These are phyloP conservation scores for Ammodramus savannarum DNA, from an alignment of 2,113 vertebrate species.

Conservation along the genomic window DNA sequence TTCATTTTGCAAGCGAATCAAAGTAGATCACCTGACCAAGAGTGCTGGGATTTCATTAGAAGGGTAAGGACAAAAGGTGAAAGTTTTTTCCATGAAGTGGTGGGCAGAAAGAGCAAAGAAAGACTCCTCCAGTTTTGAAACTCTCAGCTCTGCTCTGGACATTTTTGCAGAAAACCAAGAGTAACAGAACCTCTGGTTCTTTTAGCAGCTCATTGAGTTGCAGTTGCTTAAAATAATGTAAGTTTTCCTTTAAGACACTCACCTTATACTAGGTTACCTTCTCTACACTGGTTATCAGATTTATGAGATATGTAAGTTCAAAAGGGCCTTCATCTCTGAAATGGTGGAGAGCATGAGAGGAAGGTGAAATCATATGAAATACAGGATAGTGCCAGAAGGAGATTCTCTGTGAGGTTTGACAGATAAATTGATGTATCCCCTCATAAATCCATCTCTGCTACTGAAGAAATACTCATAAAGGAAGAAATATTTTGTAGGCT, in stretches of 20 bases:
- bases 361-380: neutral
- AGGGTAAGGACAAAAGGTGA: conserved; percentile 39
- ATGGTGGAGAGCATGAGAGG: neutral
- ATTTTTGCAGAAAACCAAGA: neutral
- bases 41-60: neutral
- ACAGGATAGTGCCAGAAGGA: neutral
- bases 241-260: neutral
- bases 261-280: neutral
- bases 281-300: neutral
- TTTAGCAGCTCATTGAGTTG: neutral
- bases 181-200: neutral
- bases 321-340: neutral
- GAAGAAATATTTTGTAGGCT: neutral
- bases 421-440: neutral
- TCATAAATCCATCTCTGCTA: neutral
- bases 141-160: neutral
- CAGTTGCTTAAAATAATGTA: neutral
- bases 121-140: neutral
- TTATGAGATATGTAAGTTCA: neutral
- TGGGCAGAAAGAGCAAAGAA: neutral
- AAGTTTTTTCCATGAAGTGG: neutral
- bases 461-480: neutral
- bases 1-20: neutral
- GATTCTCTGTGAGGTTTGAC: neutral
- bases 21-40: neutral